Conservation (phyloP, 2,797 vertebrate genomes). For the Sebastes cheni region DNA sequence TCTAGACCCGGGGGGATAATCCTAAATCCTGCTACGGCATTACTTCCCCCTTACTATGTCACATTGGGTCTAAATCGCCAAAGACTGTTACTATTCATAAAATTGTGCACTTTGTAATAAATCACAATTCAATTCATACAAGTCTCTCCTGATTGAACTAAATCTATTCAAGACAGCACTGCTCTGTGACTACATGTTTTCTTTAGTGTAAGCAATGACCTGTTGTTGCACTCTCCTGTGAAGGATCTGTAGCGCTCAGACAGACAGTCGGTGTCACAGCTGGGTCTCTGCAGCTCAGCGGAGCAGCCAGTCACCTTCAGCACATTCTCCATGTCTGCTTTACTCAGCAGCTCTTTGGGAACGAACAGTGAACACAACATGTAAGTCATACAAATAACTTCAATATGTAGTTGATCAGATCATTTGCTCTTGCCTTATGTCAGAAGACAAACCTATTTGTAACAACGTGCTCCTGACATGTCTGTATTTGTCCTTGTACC, state of each 20-base stretch:
- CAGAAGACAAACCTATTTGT: neutral
- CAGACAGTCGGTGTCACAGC: constrained; percentile 77
- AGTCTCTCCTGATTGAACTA: neutral
- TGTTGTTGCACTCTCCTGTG: constrained; percentile 86
- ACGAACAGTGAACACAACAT: neutral
- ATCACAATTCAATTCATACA: too few species aligned
- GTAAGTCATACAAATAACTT: neutral
- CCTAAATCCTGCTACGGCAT: too few species aligned
- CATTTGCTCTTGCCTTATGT: neutral
- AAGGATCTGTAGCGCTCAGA: constrained; percentile 83
- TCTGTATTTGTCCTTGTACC: neutral
- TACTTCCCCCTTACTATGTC: too few species aligned
- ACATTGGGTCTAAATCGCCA: too few species aligned
- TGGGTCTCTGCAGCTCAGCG: constrained; percentile 68
- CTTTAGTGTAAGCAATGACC: constrained; percentile 47
- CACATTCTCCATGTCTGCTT: constrained; percentile 73
- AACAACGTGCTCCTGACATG: neutral
- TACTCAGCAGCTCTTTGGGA: constrained; percentile 77
- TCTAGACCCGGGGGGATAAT: too few species aligned
- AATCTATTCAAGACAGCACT: rapidly evolving
- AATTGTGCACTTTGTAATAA: too few species aligned
- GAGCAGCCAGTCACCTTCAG: constrained; percentile 81
- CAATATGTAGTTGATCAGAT: neutral
- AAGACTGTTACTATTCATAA: too few species aligned
- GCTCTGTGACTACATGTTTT: neutral